A percentile compares a stretch with the other conserved stretches of the same genome.
phyloP scores from a whole-genome alignment of 2,888 invertebrate genomes.

The Gnatocerus cornutus region DNA sequence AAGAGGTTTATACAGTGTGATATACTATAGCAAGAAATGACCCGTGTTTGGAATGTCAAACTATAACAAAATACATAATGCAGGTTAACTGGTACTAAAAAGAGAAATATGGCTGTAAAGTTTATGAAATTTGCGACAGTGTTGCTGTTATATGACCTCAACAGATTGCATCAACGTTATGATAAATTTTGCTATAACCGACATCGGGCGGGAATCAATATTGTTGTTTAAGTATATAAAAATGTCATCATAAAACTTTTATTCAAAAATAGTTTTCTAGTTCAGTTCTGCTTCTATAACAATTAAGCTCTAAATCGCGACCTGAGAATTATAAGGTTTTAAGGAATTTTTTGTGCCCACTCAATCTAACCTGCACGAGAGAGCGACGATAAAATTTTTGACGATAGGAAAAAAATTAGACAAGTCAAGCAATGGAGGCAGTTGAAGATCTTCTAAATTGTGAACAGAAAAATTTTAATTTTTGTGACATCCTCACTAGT shows the following conservation, averaged over 20 bases:
- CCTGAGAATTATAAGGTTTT: no score
- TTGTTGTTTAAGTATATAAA: background rate
- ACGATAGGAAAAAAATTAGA: no score
- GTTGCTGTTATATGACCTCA: slow-evolving; percentile 10
- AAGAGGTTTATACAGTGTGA: background rate
- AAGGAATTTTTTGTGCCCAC: no score
- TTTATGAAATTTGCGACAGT: slow-evolving; percentile 1
- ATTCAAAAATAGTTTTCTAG: no score
- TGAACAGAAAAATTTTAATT: no score
- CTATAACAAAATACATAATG: background rate
- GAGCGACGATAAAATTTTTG: no score
- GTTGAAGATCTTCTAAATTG: no score
- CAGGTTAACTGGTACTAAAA: background rate
- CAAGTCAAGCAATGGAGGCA: no score
- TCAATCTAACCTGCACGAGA: no score
- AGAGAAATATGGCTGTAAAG: background rate
- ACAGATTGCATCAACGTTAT: slow-evolving; percentile 13
- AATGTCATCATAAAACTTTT: background rate
- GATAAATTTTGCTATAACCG: background rate
- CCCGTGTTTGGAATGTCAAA: slow-evolving; percentile 7
- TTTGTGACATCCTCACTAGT: no score
- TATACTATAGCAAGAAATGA: background rate
- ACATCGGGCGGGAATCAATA: slow-evolving; percentile 5
- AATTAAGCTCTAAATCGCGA: no score
- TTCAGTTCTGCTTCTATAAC: no score